Base-by-base conservation (phyloP, 2,888 invertebrate genomes). In the Drosophila multiciliata region DNA sequence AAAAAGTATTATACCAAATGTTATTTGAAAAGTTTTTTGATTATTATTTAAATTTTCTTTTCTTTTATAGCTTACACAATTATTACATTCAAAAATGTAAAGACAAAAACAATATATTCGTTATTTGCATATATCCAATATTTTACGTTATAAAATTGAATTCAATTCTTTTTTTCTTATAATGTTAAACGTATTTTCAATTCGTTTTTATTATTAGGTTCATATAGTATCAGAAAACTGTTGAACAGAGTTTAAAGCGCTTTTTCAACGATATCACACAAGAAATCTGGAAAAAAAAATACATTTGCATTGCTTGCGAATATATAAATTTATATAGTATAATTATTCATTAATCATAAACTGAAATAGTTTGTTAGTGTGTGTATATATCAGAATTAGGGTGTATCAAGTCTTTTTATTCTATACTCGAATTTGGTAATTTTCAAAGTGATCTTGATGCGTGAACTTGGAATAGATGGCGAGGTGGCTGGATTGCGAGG, bases 1-100 rank as follows among this genome's bases (percentile, higher is more conserved):
- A 66, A 62, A 59, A 54, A 71, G 65, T 66, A 70, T 64, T 72
- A 77, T 55, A 53, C 52, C 45, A 58, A 80, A 80, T 55, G 38
- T 65, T 38, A 63, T 63, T 68, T 68, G 9, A 62, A 53, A 26
- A 57, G 42, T 26, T 69, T 69, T 36, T 36, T 38, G 20, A 50
- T 54, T 26, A n/a, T 35, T 32, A 62, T 40, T 49, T 12, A 4
- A 23, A 23, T 8, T 32, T 45, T 45, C 2, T 35, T 20, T 29
- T 29, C 1, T 49, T 29, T 50, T 29, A 29, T 26, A 49, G 17
- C 11, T 29, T 4, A 26, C 4, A n/a, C 26, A 26, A 26, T 26
- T 26, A 26, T 17, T 9, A 49, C 5, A 49, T 9, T 49, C 26
- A 49, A 49, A 49, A 15, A 15, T 53, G 17, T 23, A 23, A 26